Conservation (phyloP, 2,888 invertebrate genomes). For the Fissipunctia ypsillon region DNA sequence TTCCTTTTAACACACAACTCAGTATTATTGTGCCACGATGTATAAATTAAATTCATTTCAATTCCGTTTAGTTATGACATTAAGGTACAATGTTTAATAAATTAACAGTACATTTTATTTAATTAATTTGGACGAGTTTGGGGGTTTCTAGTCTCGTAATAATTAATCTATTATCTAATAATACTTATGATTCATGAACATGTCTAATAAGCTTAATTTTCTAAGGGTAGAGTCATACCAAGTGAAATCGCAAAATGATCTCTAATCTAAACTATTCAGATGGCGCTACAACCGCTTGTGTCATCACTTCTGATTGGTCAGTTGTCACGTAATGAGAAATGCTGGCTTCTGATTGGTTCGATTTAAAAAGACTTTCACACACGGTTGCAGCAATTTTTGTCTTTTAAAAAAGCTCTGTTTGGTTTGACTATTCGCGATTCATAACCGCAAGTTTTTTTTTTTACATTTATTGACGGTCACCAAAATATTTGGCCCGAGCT, state of each 20-base stretch:
- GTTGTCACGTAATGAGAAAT: neutral
- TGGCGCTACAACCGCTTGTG: conserved; percentile 36
- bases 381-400: conserved; percentile 19
- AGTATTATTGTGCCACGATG: conserved; percentile 57
- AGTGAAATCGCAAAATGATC: conserved; percentile 16
- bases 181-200: conserved; percentile 47
- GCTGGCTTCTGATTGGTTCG: conserved; percentile 25
- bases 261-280: conserved; percentile 13
- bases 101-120: conserved; percentile 40
- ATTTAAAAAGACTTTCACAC: neutral
- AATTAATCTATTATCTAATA: conserved; percentile 38
- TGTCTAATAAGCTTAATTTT: conserved; percentile 27
- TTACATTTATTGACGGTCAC: conserved; percentile 4
- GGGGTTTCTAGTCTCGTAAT: conserved; percentile 48
- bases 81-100: conserved; percentile 35
- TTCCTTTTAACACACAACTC: conserved; percentile 66
- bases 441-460: conserved; percentile 5
- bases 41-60: conserved; percentile 69
- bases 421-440: conserved; percentile 20
- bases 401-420: conserved; percentile 12
- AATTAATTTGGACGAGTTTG: conserved; percentile 61
- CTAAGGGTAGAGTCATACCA: conserved; percentile 28
- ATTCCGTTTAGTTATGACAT: conserved; percentile 64
- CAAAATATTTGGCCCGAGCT: conserved; percentile 23
- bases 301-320: conserved; percentile 25